These are phyloP conservation scores for Neoarius graeffei DNA, from an alignment of 2,113 vertebrate genomes.

Conservation along the genomic window DNA sequence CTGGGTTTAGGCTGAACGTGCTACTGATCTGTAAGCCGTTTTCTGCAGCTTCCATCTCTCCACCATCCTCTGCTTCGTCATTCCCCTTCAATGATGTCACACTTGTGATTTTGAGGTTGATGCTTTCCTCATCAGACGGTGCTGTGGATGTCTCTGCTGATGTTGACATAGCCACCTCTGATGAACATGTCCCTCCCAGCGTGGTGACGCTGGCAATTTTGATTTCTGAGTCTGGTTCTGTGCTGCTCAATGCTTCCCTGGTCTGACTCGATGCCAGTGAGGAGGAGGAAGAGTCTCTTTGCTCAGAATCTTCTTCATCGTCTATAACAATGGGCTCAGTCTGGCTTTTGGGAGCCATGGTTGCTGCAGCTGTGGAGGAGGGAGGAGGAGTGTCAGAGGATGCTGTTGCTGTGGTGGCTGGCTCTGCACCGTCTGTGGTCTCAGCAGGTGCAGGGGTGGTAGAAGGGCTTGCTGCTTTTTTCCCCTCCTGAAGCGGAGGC, in stretches of 20 bases:
- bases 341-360: conserved; percentile 66
- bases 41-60: conserved; percentile 68
- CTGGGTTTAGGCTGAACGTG: conserved; percentile 85
- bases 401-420: conserved; percentile 45
- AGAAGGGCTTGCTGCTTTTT: conserved; percentile 54
- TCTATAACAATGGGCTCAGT: conserved; percentile 97
- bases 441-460: conserved; percentile 54
- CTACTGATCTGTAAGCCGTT: conserved; percentile 90
- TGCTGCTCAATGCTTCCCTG: conserved; percentile 80
- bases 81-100: conserved; percentile 92
- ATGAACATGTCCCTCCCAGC: conserved; percentile 72
- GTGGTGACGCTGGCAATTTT: conserved; percentile 96
- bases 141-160: conserved; percentile 41
- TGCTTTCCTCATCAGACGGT: conserved; percentile 75
- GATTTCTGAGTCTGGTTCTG: conserved; percentile 96
- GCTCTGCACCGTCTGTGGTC: conserved; percentile 60
- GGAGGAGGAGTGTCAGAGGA: conserved; percentile 57
- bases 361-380: conserved; percentile 58
- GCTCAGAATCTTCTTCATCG: conserved; percentile 90
- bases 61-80: conserved; percentile 70
- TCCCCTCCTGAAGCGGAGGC: conserved; percentile 71
- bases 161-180: conserved; percentile 45
- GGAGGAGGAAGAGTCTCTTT: conserved; percentile 71
- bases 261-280: conserved; percentile 47
- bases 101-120: conserved; percentile 96